Conservation (phyloP, 1,140 invertebrate genomes). For the Scaptomyza montana region DNA sequence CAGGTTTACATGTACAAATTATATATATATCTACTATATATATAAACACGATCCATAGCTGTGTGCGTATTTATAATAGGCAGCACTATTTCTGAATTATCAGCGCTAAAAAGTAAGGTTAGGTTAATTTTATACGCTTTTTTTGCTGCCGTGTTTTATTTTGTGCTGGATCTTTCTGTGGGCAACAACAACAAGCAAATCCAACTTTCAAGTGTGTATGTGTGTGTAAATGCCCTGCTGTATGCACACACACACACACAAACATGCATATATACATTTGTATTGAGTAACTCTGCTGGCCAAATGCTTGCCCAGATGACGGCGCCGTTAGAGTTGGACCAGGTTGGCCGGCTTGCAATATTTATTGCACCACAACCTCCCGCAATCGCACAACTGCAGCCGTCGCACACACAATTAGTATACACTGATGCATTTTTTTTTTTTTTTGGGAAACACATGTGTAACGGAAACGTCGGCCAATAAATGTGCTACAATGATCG, state of each 20-base stretch:
- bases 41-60: background rate
- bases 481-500: slow-evolving; percentile 24
- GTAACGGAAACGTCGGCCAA: slow-evolving; percentile 67
- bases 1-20: slow-evolving; percentile 3
- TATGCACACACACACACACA: slow-evolving; percentile 35
- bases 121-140: slow-evolving; percentile 78
- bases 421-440: background rate
- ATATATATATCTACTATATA: slow-evolving; percentile 3
- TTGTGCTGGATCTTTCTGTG: slow-evolving; percentile 82
- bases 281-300: slow-evolving; percentile 71
- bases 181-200: slow-evolving; percentile 52
- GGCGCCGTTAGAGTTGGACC: slow-evolving; percentile 41
- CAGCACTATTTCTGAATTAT: slow-evolving; percentile 78
- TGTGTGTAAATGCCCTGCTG: slow-evolving; percentile 10
- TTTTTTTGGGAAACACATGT: slow-evolving; percentile 19
- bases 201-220: slow-evolving; percentile 21
- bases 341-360: slow-evolving; percentile 68
- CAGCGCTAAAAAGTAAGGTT: slow-evolving; percentile 79
- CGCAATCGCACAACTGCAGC: slow-evolving; percentile 29
- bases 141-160: slow-evolving; percentile 67
- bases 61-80: slow-evolving; percentile 37
- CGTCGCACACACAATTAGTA: slow-evolving; percentile 11
- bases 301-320: slow-evolving; percentile 52
- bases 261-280: slow-evolving; percentile 11
- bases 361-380: slow-evolving; percentile 32